Percentiles rank a stretch among this genome's conserved stretches.
These are phyloP conservation scores for Subanguina moxae DNA, from an alignment of 1,140 invertebrate species.

Conservation along the genomic window DNA sequence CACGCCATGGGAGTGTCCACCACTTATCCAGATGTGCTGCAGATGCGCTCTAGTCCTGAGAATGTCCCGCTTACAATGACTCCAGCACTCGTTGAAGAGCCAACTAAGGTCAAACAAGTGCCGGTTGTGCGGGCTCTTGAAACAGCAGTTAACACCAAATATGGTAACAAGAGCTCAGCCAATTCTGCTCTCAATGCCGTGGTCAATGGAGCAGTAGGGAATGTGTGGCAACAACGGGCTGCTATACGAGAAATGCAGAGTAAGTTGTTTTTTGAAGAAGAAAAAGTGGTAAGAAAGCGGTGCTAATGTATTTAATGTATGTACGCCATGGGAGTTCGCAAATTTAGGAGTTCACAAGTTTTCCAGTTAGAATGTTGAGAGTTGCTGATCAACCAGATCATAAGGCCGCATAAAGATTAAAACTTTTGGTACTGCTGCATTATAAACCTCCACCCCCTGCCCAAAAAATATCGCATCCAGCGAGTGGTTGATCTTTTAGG, in stretches of 20 bases:
- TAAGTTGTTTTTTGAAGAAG: no score
- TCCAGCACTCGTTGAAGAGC: constrained; percentile 3
- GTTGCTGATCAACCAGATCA: no score
- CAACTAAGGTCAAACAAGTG: not conserved
- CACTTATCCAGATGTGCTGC: constrained; percentile 1
- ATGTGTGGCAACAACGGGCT: constrained; percentile 54
- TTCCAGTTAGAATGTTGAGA: no score
- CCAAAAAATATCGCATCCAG: no score
- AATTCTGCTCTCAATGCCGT: not conserved
- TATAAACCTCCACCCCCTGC: no score
- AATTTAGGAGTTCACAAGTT: no score
- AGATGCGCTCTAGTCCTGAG: constrained; percentile 14
- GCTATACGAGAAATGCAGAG: constrained; percentile 42
- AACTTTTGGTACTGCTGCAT: no score
- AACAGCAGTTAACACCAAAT: constrained; percentile 17
- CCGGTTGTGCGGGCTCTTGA: not conserved
- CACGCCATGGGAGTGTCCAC: constrained; percentile 13
- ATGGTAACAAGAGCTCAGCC: not conserved
- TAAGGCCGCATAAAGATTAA: no score
- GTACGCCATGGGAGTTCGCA: no score
- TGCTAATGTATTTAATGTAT: no score
- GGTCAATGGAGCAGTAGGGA: constrained; percentile 19
- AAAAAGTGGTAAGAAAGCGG: no score
- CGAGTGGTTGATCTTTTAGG: no score
- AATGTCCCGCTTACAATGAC: constrained; percentile 10